Evolutionary conservation across 2,113 vertebrate genomes (phyloP), one percentile per base, ranked within the genome.

Genomic region (Zonotrichia leucophrys): DNA sequence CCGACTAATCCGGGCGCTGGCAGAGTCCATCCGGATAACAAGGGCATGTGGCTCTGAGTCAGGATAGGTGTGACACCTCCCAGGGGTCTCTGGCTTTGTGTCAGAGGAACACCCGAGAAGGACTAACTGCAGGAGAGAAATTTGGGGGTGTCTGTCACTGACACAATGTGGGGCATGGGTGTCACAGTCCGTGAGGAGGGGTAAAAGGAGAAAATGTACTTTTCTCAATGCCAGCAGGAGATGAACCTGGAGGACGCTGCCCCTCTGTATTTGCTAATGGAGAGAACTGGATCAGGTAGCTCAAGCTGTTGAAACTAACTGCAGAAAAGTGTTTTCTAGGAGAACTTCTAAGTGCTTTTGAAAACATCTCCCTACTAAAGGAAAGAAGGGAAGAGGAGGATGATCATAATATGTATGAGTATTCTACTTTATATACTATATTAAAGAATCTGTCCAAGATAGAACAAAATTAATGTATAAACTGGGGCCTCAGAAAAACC

Each of bases 1-100:
- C 39, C 13, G 11, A 11, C 47, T 94, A 70, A 95, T 93, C 89
- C 39, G 77, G 56, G 37, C 11, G 75, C 91, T 94, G 87, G 78
- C 90, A 69, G 85, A 56, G 58, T 25, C 47, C 87, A 22, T 37
- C 44, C 0, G 11, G 92, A 81, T 96, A 83, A 94, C 68, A 27
- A 37, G 64, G 59, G 75, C 2, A 2, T 12, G 37, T 44, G 60
- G 62, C n/a, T 76, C 50, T 47, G 77, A 31, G 73, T 70, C 74
- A 47, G 37, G n/a, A 21, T 39, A 52, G 2, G 0, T 16, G 44
- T 6, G 30, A 68, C 28, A 30, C 0, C 1, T 44, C 63, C 41
- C 35, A 21, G 24, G 49, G 25, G 23, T 60, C 56, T 47, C 0
- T 0, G 46, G 30, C 3, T 10, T 12, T 10, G 31, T 24, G 28